phyloP scores from a whole-genome alignment of 2,888 invertebrate genomes.

The Hydraecia micacea region DNA sequence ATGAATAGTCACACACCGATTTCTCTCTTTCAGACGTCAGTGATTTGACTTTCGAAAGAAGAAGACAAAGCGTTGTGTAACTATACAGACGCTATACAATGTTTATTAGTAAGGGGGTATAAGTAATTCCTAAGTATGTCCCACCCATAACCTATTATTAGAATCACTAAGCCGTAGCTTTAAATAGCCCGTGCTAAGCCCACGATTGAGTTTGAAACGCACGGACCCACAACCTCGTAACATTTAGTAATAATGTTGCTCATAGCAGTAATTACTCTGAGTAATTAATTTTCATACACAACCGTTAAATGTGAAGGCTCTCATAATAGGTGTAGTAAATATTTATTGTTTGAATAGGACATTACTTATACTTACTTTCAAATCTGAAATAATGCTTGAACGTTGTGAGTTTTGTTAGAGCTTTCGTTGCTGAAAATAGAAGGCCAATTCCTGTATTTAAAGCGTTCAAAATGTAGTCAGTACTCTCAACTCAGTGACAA shows the following conservation, averaged over 20 bases:
- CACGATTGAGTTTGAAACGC: constrained; percentile 18
- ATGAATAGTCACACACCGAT: too few relatives aligned
- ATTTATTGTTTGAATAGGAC: constrained; percentile 25
- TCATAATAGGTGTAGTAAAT: constrained; percentile 32
- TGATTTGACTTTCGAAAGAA: too few relatives aligned
- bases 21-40: too few relatives aligned
- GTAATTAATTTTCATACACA: constrained; percentile 58
- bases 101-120: neutral
- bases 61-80: too few relatives aligned
- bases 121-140: neutral
- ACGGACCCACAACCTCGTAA: constrained; percentile 44
- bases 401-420: neutral
- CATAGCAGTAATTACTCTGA: constrained; percentile 49
- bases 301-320: constrained; percentile 42
- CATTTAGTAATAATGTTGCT: constrained; percentile 55
- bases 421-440: neutral
- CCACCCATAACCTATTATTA: neutral
- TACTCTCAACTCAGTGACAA: too few relatives aligned
- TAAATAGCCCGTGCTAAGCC: constrained; percentile 22
- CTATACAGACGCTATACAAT: too few relatives aligned
- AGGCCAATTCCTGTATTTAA: neutral
- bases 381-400: neutral
- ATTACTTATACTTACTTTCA: constrained; percentile 11
- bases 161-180: constrained; percentile 10
- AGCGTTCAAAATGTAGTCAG: too few relatives aligned